Percentiles rank a stretch among this genome's conserved stretches.
Conservation (phyloP, 2,797 vertebrate genomes). For the Arnoldichthys spilopterus region DNA sequence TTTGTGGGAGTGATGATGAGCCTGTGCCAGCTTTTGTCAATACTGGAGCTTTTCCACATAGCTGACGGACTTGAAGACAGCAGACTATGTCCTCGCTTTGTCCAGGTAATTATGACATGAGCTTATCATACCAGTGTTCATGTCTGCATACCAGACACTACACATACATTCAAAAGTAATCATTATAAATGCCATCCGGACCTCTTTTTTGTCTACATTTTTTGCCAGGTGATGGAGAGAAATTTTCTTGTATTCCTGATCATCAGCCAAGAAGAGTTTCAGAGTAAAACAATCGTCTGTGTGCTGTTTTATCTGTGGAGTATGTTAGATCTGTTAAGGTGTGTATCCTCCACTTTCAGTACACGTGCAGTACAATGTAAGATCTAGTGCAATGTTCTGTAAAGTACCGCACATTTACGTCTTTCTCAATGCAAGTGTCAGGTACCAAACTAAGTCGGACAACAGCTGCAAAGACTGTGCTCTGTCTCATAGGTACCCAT, state of each 20-base stretch:
- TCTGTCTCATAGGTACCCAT: slow-evolving; percentile 82
- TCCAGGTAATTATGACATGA: slow-evolving; percentile 78
- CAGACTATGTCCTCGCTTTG: slow-evolving; percentile 81
- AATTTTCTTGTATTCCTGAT: slow-evolving; percentile 88
- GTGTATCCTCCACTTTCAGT: slow-evolving; percentile 50
- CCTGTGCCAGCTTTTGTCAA: slow-evolving; percentile 86
- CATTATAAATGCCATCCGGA: background rate
- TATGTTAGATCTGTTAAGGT: slow-evolving; percentile 86
- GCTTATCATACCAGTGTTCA: background rate
- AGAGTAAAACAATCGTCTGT: slow-evolving; percentile 88
- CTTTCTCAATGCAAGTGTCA: background rate
- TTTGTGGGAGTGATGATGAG: slow-evolving; percentile 91
- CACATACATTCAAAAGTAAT: background rate
- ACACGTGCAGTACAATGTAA: background rate
- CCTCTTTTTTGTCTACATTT: background rate
- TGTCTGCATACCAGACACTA: background rate
- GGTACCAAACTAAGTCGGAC: no score
- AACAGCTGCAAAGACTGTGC: slow-evolving; percentile 4
- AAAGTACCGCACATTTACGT: background rate
- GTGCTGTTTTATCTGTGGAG: slow-evolving; percentile 92
- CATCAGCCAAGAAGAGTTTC: slow-evolving; percentile 88
- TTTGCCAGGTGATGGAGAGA: slow-evolving; percentile 85
- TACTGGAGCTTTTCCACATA: slow-evolving; percentile 90
- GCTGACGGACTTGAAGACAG: slow-evolving; percentile 83
- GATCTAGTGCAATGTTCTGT: background rate